Evolutionary conservation across 2,888 invertebrate genomes (phyloP), one percentile per base, ranked within the genome.

Genomic region (Cryptophagus acutangulus): DNA sequence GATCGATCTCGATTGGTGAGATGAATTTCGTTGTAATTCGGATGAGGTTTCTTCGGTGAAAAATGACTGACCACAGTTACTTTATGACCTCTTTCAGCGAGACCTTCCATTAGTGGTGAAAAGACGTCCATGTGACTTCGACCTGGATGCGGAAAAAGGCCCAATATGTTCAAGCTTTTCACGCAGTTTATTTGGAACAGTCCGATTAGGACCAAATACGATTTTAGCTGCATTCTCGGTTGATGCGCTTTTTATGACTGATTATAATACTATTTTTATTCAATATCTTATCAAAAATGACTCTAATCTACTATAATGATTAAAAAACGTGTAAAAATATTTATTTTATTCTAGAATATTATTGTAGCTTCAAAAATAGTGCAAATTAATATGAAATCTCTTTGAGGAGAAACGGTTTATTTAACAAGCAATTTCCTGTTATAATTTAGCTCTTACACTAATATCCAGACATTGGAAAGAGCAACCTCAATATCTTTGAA

Each of bases 91-190:
- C 75, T 73, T 14, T 61, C 67, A 0, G 76, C 78, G 36, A 87
- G 60, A 51, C 75, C 79, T 34, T 71, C 72, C 35, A 85, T 59
- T 35, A 81, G 70, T 0, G 80, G 76, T 53, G 73, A 73, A 55
- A 79, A 82, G 17, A 81, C 78, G 17, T 78, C 70, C 52, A 83
- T 83, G 61, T 87, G 86, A 42, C 86, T 86, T 54, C 77, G 81
- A 2, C 84, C 83, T 6, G 74, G 70, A 55, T 82, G 81, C 0
- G 80, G 79, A 58, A 83, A 82, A 46, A 83, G 64, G n/a, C 75
- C 82, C 16, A 86, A 66, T 46, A 85, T 79, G 43, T 74, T 76
- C 34, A 72, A n/a, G n/a, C n/a, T n/a, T n/a, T n/a, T n/a, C n/a
- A n/a, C n/a, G n/a, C n/a, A n/a, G n/a, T n/a, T n/a, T n/a, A n/a